A percentile compares a stretch with the other conserved stretches of the same genome.
Conservation (phyloP, 2,113 vertebrate species). For the Tragelaphus buxtoni region DNA sequence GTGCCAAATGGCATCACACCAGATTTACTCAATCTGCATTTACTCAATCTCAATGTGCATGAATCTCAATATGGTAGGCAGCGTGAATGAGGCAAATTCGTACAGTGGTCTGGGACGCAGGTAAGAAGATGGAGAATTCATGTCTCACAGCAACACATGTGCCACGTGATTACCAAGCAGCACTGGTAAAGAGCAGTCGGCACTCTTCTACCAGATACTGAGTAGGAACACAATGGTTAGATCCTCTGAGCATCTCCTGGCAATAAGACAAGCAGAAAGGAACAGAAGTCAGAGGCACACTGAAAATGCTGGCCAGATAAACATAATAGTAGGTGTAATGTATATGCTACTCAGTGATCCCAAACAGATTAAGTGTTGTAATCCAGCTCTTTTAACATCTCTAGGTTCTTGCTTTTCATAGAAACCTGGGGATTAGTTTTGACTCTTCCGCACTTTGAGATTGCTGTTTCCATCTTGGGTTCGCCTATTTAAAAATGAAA, state of each 20-base stretch:
- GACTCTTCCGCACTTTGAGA: neutral
- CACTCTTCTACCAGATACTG: neutral
- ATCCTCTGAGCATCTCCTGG: neutral
- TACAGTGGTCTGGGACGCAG: neutral
- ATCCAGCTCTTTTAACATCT: neutral
- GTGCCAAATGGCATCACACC: neutral
- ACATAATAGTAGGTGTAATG: neutral
- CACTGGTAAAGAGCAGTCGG: neutral
- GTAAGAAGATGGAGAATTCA: neutral
- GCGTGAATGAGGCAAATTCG: neutral
- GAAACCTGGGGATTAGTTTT: slow-evolving; percentile 10
- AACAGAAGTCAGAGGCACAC: neutral
- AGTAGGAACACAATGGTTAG: neutral
- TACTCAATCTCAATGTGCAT: neutral
- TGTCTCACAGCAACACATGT: neutral
- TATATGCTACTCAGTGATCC: neutral
- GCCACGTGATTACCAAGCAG: neutral
- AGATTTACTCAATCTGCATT: neutral
- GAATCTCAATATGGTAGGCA: neutral
- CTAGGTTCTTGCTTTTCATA: neutral
- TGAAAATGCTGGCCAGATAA: neutral
- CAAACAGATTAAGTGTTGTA: neutral
- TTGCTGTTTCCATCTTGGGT: neutral
- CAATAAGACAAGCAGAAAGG: neutral
- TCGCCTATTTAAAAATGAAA: slow-evolving; percentile 44